These are phyloP conservation scores for Epirrhoe tristata DNA, from an alignment of 2,888 invertebrate species.

Conservation along the genomic window DNA sequence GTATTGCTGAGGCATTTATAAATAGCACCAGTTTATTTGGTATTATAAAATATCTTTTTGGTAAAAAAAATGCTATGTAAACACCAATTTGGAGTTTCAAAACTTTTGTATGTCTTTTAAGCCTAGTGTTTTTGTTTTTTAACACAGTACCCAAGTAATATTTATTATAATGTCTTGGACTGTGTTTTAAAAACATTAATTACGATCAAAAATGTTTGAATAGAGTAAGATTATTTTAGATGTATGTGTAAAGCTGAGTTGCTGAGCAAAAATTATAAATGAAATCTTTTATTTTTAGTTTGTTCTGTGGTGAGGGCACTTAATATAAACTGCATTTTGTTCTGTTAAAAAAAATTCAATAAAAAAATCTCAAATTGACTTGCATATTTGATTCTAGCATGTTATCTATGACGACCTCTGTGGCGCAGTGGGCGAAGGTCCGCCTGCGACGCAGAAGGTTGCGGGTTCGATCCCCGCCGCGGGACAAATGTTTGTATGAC, in stretches of 20 bases:
- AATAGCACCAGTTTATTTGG: background rate
- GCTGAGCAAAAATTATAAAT: conserved; percentile 48
- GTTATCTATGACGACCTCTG: background rate
- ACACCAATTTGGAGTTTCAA: too few species aligned
- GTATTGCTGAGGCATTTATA: background rate
- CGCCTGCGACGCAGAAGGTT: too few species aligned
- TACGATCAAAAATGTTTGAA: background rate
- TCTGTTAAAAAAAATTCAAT: conserved; percentile 41
- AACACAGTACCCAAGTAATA: background rate
- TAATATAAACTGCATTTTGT: conserved; percentile 48
- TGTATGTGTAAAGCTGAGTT: conserved; percentile 51
- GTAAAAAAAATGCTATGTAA: too few species aligned
- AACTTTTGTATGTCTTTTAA: too few species aligned
- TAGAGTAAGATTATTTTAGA: conserved; percentile 35
- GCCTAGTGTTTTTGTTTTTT: background rate
- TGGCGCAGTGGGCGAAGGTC: too few species aligned
- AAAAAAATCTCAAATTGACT: conserved; percentile 31
- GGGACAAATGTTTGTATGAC: too few species aligned
- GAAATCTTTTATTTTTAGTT: conserved; percentile 50
- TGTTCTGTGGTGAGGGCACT: conserved; percentile 60
- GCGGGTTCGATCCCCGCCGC: too few species aligned
- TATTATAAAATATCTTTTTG: too few species aligned
- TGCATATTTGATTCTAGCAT: conserved; percentile 19
- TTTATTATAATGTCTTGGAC: background rate
- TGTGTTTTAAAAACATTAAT: background rate